phyloP scores from a whole-genome alignment of 2,888 invertebrate species.

The Yponomeuta cagnagella region DNA sequence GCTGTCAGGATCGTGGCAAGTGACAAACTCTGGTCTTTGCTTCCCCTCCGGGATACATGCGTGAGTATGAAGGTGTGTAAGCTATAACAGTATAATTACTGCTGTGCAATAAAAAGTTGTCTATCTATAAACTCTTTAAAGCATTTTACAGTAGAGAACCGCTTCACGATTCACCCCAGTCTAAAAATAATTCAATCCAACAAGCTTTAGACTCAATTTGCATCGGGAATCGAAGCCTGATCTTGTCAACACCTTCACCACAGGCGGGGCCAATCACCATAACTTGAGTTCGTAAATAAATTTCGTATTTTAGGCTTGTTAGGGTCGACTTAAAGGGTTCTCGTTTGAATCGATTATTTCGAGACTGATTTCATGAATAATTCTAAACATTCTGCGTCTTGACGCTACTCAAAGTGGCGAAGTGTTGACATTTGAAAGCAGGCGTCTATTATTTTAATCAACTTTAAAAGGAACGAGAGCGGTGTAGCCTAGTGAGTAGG shows the following conservation, averaged over 20 bases:
- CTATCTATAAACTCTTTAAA: no score
- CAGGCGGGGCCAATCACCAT: not conserved
- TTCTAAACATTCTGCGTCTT: not conserved
- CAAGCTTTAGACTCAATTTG: not conserved
- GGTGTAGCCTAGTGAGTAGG: no score
- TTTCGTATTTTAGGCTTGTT: not conserved
- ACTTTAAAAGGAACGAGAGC: no score
- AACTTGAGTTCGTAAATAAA: conserved; percentile 1
- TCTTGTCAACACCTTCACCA: not conserved
- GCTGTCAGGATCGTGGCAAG: no score
- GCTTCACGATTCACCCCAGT: not conserved
- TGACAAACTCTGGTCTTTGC: no score
- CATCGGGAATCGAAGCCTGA: not conserved
- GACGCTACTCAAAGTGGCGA: no score
- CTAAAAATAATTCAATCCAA: not conserved
- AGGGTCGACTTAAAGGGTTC: not conserved
- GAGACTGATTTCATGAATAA: not conserved
- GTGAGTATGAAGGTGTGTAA: no score
- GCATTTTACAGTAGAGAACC: not conserved
- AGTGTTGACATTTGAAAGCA: no score
- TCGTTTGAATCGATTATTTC: not conserved
- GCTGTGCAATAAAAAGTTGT: no score
- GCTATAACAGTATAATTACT: no score
- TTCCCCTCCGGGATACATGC: no score
- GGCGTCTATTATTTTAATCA: no score